These are phyloP conservation scores for Colossoma macropomum DNA, from an alignment of 2,113 vertebrate species.

Conservation along the genomic window DNA sequence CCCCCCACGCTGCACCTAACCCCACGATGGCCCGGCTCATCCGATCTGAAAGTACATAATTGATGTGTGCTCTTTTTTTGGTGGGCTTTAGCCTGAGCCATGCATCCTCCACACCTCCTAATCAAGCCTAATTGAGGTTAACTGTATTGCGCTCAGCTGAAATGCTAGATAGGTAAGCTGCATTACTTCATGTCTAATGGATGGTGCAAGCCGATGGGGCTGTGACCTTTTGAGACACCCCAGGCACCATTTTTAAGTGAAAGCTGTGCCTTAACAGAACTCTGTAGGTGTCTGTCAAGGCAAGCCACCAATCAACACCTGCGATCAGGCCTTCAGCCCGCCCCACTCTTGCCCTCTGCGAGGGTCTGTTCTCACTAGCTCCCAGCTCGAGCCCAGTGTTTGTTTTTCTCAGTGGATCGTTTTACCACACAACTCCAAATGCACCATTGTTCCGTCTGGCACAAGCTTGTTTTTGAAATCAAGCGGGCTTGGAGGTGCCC, in stretches of 20 bases:
- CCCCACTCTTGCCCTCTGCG: constrained; percentile 28
- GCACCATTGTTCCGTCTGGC: constrained; percentile 48
- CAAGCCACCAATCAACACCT: constrained; percentile 59
- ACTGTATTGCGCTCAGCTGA: constrained; percentile 73
- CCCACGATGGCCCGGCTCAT: constrained; percentile 61
- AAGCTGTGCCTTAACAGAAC: constrained; percentile 75
- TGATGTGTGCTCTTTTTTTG: constrained; percentile 73
- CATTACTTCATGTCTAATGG: constrained; percentile 79
- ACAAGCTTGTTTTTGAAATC: constrained; percentile 53
- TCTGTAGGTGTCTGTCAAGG: constrained; percentile 78
- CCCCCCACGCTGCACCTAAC: background rate
- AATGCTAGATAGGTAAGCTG: constrained; percentile 79
- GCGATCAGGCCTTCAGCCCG: constrained; percentile 50
- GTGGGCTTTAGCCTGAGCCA: constrained; percentile 32
- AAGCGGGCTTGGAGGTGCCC: constrained; percentile 32
- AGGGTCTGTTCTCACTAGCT: constrained; percentile 60
- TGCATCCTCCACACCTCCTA: constrained; percentile 77
- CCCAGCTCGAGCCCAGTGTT: constrained; percentile 70
- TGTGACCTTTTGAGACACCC: constrained; percentile 82
- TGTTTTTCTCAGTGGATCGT: constrained; percentile 71
- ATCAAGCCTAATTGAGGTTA: constrained; percentile 82
- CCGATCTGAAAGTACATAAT: constrained; percentile 75
- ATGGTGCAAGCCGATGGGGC: constrained; percentile 73
- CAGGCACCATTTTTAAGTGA: constrained; percentile 83
- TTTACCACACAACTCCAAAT: constrained; percentile 65